These are phyloP conservation scores for Aspidoscelis tigris DNA, from an alignment of 2,113 vertebrate genomes.

Conservation along the genomic window DNA sequence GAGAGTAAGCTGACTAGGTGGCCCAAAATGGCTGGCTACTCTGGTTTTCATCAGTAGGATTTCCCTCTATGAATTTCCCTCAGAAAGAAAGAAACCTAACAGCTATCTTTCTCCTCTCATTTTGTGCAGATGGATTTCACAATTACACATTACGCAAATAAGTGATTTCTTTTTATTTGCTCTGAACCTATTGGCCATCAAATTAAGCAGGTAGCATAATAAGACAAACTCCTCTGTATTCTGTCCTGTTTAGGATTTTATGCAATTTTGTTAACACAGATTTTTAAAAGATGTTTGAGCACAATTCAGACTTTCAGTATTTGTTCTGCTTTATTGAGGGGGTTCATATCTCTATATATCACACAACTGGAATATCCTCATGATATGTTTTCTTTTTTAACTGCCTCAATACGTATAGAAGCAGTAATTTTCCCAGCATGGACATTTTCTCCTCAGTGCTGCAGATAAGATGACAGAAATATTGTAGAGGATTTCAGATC, in stretches of 20 bases:
- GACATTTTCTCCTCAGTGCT: too few relatives aligned
- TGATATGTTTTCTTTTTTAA: not conserved
- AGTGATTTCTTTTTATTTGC: not conserved
- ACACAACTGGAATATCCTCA: not conserved
- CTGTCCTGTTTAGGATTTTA: not conserved
- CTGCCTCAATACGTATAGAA: not conserved
- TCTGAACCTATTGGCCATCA: not conserved
- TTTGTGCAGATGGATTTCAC: not conserved
- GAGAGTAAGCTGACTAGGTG: too few relatives aligned
- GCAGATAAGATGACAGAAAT: too few relatives aligned
- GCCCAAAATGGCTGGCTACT: too few relatives aligned
- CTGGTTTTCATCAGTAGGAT: slow-evolving; percentile 4
- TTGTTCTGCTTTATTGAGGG: not conserved
- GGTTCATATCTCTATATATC: not conserved
- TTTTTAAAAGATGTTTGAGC: not conserved
- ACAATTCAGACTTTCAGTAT: too few relatives aligned
- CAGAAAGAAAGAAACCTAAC: not conserved
- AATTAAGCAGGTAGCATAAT: not conserved
- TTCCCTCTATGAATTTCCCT: not conserved
- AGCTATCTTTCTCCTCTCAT: not conserved
- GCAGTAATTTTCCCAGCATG: not conserved
- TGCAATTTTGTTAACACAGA: not conserved
- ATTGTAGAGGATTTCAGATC: too few relatives aligned
- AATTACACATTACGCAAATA: not conserved
- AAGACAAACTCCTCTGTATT: not conserved